Evolutionary conservation across 2,113 vertebrate species (phyloP).

Genomic region (Uria aalge): DNA sequence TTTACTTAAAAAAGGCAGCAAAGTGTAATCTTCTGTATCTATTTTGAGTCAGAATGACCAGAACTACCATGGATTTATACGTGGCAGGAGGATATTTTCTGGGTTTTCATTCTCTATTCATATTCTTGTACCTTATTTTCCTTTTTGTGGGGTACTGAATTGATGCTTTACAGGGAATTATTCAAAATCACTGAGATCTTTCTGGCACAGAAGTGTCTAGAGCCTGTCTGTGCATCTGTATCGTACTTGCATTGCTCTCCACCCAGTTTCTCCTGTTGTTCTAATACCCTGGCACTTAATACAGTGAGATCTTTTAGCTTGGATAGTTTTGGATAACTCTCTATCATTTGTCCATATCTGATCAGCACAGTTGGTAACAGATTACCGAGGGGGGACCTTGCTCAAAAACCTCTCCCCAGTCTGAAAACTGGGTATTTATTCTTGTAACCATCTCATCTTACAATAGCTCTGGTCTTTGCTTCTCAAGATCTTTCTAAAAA

Average conservation of each 20-base stretch:
- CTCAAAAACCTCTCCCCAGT: not conserved
- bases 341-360: not conserved
- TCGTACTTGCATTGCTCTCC: not conserved
- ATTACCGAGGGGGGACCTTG: not conserved
- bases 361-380: not conserved
- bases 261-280: not conserved
- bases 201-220: not conserved
- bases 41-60: constrained; percentile 25
- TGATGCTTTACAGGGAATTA: not conserved
- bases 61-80: not conserved
- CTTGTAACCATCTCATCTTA: not conserved
- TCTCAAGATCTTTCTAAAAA: not conserved
- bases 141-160: not conserved
- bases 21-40: not conserved
- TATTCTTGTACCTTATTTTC: not conserved
- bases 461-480: not conserved
- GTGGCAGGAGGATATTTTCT: not conserved
- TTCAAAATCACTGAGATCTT: not conserved
- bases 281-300: not conserved
- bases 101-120: not conserved
- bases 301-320: not conserved
- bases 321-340: not conserved
- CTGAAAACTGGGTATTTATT: not conserved
- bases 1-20: not conserved
- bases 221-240: not conserved